Evolutionary conservation across 2,113 vertebrate species (phyloP).

Genomic region (Halichoeres trimaculatus): DNA sequence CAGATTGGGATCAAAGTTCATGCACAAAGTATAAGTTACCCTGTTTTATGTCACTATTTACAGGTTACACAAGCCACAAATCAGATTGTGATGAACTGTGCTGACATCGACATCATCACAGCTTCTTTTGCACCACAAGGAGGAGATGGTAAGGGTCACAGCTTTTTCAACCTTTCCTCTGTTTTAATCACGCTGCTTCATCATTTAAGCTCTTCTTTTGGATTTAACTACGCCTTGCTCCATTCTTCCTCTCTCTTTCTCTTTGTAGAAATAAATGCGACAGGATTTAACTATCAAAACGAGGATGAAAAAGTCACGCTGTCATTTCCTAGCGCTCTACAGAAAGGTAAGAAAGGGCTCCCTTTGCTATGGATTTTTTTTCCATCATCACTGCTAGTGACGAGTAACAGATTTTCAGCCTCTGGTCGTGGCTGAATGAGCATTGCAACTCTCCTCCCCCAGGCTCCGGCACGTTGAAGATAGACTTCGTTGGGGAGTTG

Average conservation of each 20-base stretch:
- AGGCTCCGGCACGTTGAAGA: conserved; percentile 94
- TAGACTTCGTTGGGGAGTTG: conserved; percentile 97
- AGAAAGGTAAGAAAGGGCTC: conserved; percentile 86
- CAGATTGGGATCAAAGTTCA: neutral
- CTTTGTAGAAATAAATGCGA: conserved; percentile 93
- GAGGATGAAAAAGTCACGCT: conserved; percentile 99
- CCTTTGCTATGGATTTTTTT: neutral
- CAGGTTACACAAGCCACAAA: conserved; percentile 96
- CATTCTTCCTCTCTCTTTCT: neutral
- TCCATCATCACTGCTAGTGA: neutral
- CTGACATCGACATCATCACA: conserved; percentile 99
- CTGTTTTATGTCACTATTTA: conserved; percentile 59
- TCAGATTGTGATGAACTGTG: conserved; percentile 99
- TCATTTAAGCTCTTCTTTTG: neutral
- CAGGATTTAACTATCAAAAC: conserved; percentile 99
- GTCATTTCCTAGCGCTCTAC: conserved; percentile 93
- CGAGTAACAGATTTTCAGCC: neutral
- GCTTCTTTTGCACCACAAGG: conserved; percentile 94
- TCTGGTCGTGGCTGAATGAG: conserved; percentile 1
- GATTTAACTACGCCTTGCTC: neutral
- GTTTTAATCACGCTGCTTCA: neutral
- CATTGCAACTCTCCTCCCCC: conserved; percentile 38
- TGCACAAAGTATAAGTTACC: neutral
- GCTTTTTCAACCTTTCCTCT: neutral
- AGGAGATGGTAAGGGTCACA: conserved; percentile 89